phyloP scores from a whole-genome alignment of 2,888 invertebrate species.

The Malachius bipustulatus region DNA sequence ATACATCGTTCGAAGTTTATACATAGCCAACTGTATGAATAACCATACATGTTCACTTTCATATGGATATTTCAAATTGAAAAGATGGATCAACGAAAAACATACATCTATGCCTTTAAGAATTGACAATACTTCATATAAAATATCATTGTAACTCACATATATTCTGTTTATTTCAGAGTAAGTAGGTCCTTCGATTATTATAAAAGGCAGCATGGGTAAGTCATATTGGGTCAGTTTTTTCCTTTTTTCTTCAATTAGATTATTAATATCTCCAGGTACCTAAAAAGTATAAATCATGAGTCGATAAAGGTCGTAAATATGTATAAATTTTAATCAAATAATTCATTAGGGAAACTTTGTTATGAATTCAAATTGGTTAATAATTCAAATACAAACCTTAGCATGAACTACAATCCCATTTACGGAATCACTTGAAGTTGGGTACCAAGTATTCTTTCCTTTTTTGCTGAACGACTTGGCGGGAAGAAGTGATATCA shows the following conservation, averaged over 20 bases:
- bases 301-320: too few relatives aligned
- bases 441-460: too few relatives aligned
- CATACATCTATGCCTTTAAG: constrained; percentile 17
- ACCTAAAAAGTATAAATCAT: constrained; percentile 8
- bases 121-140: constrained; percentile 8
- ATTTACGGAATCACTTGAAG: too few relatives aligned
- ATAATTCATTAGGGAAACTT: too few relatives aligned
- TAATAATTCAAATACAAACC: too few relatives aligned
- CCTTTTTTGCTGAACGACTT: too few relatives aligned
- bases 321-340: too few relatives aligned
- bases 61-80: constrained; percentile 15
- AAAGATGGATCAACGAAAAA: constrained; percentile 17
- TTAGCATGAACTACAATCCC: too few relatives aligned
- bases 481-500: too few relatives aligned
- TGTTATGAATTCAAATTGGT: too few relatives aligned
- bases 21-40: constrained; percentile 15
- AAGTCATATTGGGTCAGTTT: constrained; percentile 4
- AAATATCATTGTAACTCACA: constrained; percentile 8
- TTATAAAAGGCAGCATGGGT: constrained; percentile 10
- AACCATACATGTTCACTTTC: constrained; percentile 17
- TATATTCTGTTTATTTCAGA: constrained; percentile 6
- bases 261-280: constrained; percentile 8
- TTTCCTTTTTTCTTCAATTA: constrained; percentile 7
- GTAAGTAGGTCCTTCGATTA: constrained; percentile 5
- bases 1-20: constrained; percentile 13